These are phyloP conservation scores for Ichneumoninae sp. DNA, from an alignment of 2,888 invertebrate species.

Conservation along the genomic window DNA sequence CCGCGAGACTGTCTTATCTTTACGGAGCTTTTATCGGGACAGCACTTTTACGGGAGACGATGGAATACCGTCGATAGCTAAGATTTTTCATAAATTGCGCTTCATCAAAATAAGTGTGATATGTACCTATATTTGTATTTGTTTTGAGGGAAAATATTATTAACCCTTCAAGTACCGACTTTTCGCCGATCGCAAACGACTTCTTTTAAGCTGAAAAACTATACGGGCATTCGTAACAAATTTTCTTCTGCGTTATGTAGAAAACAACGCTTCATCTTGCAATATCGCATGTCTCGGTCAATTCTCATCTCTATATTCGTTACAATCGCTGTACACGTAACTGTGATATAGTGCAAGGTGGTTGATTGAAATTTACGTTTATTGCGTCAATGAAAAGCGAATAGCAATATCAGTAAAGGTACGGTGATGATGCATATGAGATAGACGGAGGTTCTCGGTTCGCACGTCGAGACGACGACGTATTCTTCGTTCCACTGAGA, in stretches of 20 bases:
- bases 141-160: no score
- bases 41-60: constrained; percentile 9
- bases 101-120: not conserved
- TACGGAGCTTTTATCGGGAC: constrained; percentile 61
- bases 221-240: no score
- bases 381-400: constrained; percentile 88
- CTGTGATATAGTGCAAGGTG: not conserved
- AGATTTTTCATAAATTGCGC: not conserved
- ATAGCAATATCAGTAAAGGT: constrained; percentile 89
- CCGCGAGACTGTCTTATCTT: constrained; percentile 60
- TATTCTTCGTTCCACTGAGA: constrained; percentile 91
- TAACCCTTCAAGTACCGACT: no score
- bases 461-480: constrained; percentile 90
- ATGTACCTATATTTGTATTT: not conserved
- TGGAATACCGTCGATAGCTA: not conserved
- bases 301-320: not conserved
- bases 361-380: not conserved
- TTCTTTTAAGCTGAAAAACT: no score
- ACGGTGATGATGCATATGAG: constrained; percentile 89
- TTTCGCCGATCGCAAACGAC: no score
- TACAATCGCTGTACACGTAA: not conserved
- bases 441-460: constrained; percentile 90
- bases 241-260: no score
- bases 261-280: no score
- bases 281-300: no score